Conservation (phyloP, 2,888 invertebrate genomes). For the Dyspetes luteomarginatus region DNA sequence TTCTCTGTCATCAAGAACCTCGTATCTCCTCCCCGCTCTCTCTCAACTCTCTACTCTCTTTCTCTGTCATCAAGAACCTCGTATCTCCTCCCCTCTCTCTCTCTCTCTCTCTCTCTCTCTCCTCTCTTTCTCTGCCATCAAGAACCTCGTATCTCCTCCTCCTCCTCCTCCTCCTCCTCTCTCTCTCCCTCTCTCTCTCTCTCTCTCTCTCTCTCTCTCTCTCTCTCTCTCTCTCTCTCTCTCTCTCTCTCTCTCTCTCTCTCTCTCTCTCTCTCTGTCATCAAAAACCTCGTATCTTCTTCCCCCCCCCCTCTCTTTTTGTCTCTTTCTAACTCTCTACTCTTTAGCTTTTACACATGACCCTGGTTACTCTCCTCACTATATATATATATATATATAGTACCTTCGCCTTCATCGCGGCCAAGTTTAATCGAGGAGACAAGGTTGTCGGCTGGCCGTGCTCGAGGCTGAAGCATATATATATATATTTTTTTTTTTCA, state of each 20-base stretch:
- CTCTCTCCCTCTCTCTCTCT: neutral
- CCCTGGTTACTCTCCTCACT: neutral
- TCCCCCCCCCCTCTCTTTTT: neutral
- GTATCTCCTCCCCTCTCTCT: neutral
- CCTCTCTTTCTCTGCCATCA: no score
- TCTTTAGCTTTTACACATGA: neutral
- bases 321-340: neutral
- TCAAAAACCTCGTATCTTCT: no score
- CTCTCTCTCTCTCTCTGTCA: neutral
- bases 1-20: neutral
- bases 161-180: no score
- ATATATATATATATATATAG: neutral
- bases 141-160: no score
- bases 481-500: neutral
- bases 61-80: no score
- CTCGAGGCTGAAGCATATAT: constrained; percentile 28
- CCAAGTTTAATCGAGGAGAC: constrained; percentile 62
- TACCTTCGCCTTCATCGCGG: constrained; percentile 43
- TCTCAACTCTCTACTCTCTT: neutral
- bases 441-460: constrained; percentile 50
- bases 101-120: neutral
- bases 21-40: neutral
- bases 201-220: neutral
- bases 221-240: neutral
- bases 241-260: neutral